Evolutionary conservation across 2,888 invertebrate species (phyloP).

Genomic region (Drosophila leonis): DNA sequence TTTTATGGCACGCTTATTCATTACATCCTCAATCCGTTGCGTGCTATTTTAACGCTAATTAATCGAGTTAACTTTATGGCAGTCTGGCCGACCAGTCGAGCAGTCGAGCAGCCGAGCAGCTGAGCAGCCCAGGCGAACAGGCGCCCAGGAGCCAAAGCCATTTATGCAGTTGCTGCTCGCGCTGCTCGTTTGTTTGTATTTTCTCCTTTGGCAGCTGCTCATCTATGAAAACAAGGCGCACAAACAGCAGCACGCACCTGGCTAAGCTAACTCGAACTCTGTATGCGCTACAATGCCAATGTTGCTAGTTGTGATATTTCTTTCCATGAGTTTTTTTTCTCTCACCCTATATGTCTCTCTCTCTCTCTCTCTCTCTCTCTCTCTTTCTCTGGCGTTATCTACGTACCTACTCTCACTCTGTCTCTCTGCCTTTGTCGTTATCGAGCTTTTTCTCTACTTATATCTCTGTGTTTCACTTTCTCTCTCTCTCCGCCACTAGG

Average conservation of each 20-base stretch:
- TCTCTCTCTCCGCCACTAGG: too few species aligned
- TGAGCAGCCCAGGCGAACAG: not conserved
- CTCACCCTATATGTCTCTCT: not conserved
- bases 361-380: not conserved
- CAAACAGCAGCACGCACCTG: conserved; percentile 2
- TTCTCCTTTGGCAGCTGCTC: conserved; percentile 27
- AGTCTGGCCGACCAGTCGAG: conserved; percentile 15
- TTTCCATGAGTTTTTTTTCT: not conserved
- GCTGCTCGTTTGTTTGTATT: conserved; percentile 9
- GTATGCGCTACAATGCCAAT: conserved; percentile 5
- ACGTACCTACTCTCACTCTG: too few species aligned
- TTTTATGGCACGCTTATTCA: conserved; percentile 49
- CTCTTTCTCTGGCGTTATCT: too few species aligned
- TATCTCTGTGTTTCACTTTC: too few species aligned
- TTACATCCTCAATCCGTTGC: conserved; percentile 60
- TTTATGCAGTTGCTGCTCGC: conserved; percentile 35
- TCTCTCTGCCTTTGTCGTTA: not conserved
- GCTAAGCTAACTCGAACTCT: conserved; percentile 4
- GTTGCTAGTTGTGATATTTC: not conserved
- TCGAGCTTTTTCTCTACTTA: too few species aligned
- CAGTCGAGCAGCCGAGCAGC: not conserved
- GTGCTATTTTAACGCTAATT: conserved; percentile 59
- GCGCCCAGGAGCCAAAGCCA: conserved; percentile 12
- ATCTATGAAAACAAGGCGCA: conserved; percentile 30
- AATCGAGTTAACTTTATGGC: conserved; percentile 63